Evolutionary conservation across 1,140 invertebrate genomes (phyloP).

Genomic region (Heliconius himera): DNA sequence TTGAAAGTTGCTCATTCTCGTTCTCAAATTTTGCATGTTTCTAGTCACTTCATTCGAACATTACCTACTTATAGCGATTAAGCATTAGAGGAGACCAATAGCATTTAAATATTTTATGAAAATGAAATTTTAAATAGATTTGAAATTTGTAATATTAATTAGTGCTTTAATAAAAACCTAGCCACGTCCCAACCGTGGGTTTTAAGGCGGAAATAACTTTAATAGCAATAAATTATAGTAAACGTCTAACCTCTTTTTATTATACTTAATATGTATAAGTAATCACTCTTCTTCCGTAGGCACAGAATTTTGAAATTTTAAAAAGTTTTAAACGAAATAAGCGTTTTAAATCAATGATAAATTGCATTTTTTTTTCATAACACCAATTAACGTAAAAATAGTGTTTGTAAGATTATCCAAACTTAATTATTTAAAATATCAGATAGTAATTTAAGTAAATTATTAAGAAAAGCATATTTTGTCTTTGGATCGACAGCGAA

Average conservation of each 20-base stretch:
- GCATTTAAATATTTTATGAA: conserved; percentile 69
- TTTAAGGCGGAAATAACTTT: conserved; percentile 41
- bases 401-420: neutral
- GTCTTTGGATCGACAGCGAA: neutral
- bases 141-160: conserved; percentile 62
- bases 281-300: conserved; percentile 38
- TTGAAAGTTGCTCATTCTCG: conserved; percentile 70
- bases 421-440: neutral
- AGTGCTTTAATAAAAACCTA: conserved; percentile 53
- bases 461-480: conserved; percentile 2
- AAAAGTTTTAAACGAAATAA: conserved; percentile 10
- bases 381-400: conserved; percentile 32
- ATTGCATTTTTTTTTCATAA: conserved; percentile 12
- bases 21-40: conserved; percentile 64
- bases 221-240: conserved; percentile 45
- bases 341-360: neutral
- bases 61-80: conserved; percentile 54
- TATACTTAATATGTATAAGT: conserved; percentile 22
- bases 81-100: conserved; percentile 78
- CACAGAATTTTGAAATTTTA: conserved; percentile 28
- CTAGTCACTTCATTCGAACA: conserved; percentile 61
- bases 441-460: conserved; percentile 16
- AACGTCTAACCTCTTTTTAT: conserved; percentile 32
- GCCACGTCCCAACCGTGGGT: conserved; percentile 42
- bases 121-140: conserved; percentile 54